phyloP scores from a whole-genome alignment of 2,797 vertebrate genomes.

The Acipenser ruthenus region DNA sequence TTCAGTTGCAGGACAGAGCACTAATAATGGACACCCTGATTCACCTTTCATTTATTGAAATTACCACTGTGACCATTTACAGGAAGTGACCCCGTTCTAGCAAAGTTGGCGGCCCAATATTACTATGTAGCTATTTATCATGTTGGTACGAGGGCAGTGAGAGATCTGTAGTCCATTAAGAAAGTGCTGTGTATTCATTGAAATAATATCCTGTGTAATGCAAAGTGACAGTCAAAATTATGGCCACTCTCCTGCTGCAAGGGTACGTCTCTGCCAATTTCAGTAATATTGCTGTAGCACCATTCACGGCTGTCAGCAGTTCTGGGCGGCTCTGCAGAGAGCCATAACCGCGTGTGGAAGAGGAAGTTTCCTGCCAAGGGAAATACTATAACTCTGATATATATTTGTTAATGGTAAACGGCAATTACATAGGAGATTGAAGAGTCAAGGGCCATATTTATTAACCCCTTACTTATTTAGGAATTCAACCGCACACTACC shows the following conservation, averaged over 20 bases:
- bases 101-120: conserved; percentile 57
- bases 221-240: conserved; percentile 86
- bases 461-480: conserved; percentile 20
- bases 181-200: conserved; percentile 62
- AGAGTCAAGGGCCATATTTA: conserved; percentile 8
- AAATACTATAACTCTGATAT: conserved; percentile 79
- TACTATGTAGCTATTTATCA: conserved; percentile 65
- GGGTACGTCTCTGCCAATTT: conserved; percentile 74
- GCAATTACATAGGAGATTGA: conserved; percentile 51
- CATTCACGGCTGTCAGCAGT: conserved; percentile 82
- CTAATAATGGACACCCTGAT: conserved; percentile 45
- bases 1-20: conserved; percentile 20
- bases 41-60: conserved; percentile 50
- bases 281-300: conserved; percentile 78
- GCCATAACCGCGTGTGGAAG: conserved; percentile 70
- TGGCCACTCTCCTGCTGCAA: conserved; percentile 71
- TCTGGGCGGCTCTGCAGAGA: conserved; percentile 76
- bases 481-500: background rate
- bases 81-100: conserved; percentile 48
- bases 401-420: conserved; percentile 77
- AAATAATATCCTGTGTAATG: conserved; percentile 79
- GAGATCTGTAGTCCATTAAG: conserved; percentile 67
- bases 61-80: conserved; percentile 54
- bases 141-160: conserved; percentile 46
- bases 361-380: conserved; percentile 73